Evolutionary conservation across 2,113 vertebrate genomes (phyloP), one percentile per base, ranked within the genome.

Genomic region (Laticauda colubrina): DNA sequence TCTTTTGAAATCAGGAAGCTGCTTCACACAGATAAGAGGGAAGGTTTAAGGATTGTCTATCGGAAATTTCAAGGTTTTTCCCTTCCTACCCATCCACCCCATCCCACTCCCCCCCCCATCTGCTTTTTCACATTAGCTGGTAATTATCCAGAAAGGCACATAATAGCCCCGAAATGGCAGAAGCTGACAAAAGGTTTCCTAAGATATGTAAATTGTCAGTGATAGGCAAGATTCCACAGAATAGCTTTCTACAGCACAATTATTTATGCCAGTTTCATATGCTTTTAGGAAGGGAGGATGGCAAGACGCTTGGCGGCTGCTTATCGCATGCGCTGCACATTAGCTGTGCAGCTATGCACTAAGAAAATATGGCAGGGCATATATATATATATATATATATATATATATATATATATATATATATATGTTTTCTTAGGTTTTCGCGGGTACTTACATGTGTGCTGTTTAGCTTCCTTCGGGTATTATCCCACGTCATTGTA

Each of bases 181-280:
- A 97, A 97, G 95, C 96, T 97, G 97, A 98, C 97, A 98, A 98
- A 81, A 98, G 97, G 97, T 97, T 98, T 97, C 96, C 96, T 97
- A 97, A 97, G 97, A 98, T 98, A 98, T 98, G 98, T 97, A 98
- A 98, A 98, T 98, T 98, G 96, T 97, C 97, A 97, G 96, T 97
- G 98, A 98, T 97, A 96, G 91, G 97, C 97, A 97, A 97, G 97
- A 97, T 97, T 96, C 97, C 97, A 97, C 95, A 96, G 96, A 96
- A 97, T 96, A 95, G 94, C 96, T 97, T 97, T 97, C 97, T 96
- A 96, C 96, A 96, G 97, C 96, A 96, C 97, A 97, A 97, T 97
- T 97, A 97, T 97, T 97, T 97, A 97, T 97, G 97, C 97, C 97
- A 96, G 95, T 97, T 97, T 96, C 96, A 96, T 97, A 97, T 96